Evolutionary conservation across 2,888 invertebrate species (phyloP).

Genomic region (Cylloceria caligata): DNA sequence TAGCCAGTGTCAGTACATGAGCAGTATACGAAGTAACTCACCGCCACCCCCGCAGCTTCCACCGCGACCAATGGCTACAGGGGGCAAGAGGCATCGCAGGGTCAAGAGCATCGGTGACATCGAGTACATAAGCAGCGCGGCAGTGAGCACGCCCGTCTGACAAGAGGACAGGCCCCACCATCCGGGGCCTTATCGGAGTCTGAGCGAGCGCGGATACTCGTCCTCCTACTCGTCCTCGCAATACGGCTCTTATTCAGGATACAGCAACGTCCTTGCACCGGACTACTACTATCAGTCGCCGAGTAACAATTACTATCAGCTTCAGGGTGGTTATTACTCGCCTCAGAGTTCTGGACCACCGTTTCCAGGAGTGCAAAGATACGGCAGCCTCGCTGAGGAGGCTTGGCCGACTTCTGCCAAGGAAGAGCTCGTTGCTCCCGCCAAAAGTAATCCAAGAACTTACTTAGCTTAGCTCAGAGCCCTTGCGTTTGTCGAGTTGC

Average conservation of each 20-base stretch:
- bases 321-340: conserved; percentile 82
- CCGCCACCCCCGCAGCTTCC: conserved; percentile 86
- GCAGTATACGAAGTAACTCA: conserved; percentile 85
- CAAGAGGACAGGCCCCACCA: conserved; percentile 83
- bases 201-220: conserved; percentile 83
- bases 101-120: conserved; percentile 92
- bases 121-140: conserved; percentile 85
- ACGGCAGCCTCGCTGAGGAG: conserved; percentile 82
- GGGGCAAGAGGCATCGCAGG: conserved; percentile 87
- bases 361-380: conserved; percentile 81
- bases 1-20: conserved; percentile 87
- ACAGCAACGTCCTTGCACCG: conserved; percentile 77
- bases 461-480: conserved; percentile 72
- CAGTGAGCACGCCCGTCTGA: conserved; percentile 83
- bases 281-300: conserved; percentile 79
- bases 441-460: conserved; percentile 71
- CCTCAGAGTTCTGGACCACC: conserved; percentile 81
- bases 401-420: conserved; percentile 79
- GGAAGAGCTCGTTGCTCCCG: conserved; percentile 70
- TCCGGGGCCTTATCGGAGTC: conserved; percentile 82
- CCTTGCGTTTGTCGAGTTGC: conserved; percentile 53
- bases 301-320: conserved; percentile 78
- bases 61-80: conserved; percentile 77
- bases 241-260: conserved; percentile 82
- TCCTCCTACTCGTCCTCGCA: conserved; percentile 80